Percentiles rank a stretch among this genome's conserved stretches.
Evolutionary conservation across 2,113 vertebrate species (phyloP).

Genomic region (Lycaon pictus): DNA sequence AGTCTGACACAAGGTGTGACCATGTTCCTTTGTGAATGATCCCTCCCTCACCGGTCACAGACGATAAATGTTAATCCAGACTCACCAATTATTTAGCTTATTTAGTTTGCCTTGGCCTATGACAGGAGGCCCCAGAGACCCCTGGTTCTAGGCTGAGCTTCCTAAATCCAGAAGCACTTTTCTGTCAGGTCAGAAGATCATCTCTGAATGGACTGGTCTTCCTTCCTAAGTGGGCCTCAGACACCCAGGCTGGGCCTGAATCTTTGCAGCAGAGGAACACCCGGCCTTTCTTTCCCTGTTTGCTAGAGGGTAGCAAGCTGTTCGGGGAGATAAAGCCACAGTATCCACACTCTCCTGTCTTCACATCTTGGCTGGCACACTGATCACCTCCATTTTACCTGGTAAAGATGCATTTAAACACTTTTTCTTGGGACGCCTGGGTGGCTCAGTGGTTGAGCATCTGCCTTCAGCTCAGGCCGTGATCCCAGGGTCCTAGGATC

Average conservation of each 20-base stretch:
- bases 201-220: not conserved
- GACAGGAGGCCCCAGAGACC: not conserved
- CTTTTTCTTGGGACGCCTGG: not conserved
- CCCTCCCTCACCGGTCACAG: not conserved
- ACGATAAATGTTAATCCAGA: conserved; percentile 35
- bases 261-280: not conserved
- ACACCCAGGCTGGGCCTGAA: not conserved
- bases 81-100: conserved; percentile 16
- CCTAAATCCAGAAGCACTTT: conserved; percentile 48
- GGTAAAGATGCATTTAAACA: not conserved
- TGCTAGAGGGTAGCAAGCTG: not conserved
- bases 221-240: not conserved
- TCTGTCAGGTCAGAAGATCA: conserved; percentile 2
- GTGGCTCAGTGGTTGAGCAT: too few species aligned
- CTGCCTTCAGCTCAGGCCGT: too few species aligned
- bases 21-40: conserved; percentile 1
- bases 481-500: too few species aligned
- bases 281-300: not conserved
- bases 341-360: not conserved
- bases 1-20: not conserved
- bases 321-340: not conserved
- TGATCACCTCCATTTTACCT: not conserved
- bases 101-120: conserved; percentile 52
- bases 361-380: not conserved
- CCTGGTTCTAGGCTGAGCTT: conserved; percentile 7